Evolutionary conservation across 2,888 invertebrate genomes (phyloP).

Genomic region (Dicyrtomina minuta): DNA sequence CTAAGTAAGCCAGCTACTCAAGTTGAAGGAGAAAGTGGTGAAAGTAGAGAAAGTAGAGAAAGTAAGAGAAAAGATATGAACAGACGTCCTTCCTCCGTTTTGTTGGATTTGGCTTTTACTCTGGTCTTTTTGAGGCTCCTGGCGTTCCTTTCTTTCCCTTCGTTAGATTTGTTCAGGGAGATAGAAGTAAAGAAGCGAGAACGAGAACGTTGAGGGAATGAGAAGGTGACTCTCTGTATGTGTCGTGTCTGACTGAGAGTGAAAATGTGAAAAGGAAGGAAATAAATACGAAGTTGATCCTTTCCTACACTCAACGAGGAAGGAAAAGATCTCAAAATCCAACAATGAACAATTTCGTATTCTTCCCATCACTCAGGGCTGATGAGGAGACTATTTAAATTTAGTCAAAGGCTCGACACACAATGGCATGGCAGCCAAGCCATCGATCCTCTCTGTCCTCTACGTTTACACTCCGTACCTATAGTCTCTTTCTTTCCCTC

Average conservation of each 20-base stretch:
- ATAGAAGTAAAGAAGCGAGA: too few relatives aligned
- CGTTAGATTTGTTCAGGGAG: too few relatives aligned
- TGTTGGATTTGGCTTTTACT: too few relatives aligned
- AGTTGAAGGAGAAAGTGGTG: too few relatives aligned
- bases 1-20: too few relatives aligned
- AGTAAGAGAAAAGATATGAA: too few relatives aligned
- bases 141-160: too few relatives aligned
- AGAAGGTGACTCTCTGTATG: not conserved
- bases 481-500: too few relatives aligned
- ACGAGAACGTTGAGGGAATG: not conserved
- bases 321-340: not conserved
- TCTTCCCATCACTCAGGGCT: constrained; percentile 24
- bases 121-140: too few relatives aligned
- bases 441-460: constrained; percentile 29
- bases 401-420: constrained; percentile 13
- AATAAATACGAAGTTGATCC: not conserved
- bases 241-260: not conserved
- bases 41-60: too few relatives aligned
- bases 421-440: constrained; percentile 6
- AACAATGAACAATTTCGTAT: constrained; percentile 20
- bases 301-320: not conserved
- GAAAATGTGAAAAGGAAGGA: not conserved
- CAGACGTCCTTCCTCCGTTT: too few relatives aligned
- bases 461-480: too few relatives aligned
- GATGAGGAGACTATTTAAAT: constrained; percentile 29